Percentiles rank a stretch among this genome's conserved stretches.
Conservation (phyloP, 1,140 invertebrate species). For the Metaphire vulgaris region DNA sequence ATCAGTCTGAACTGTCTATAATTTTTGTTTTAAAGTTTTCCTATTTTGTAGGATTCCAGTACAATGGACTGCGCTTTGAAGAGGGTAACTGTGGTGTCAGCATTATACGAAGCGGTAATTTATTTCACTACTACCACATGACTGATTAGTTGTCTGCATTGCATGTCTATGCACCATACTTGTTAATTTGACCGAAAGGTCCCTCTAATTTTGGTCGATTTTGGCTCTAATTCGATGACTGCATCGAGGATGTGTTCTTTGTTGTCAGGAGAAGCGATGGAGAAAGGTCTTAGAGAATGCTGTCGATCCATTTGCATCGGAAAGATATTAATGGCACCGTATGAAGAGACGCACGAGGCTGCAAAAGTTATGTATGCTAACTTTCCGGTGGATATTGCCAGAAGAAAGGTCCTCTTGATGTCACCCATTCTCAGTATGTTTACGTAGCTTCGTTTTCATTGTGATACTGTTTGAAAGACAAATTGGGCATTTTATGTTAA, state of each 20-base stretch:
- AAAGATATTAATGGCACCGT: conserved; percentile 93
- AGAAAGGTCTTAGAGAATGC: conserved; percentile 88
- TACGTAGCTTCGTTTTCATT: too few species aligned
- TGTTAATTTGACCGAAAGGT: too few species aligned
- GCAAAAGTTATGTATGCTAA: conserved; percentile 94
- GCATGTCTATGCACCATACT: too few species aligned
- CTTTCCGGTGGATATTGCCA: conserved; percentile 88
- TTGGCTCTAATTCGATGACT: too few species aligned
- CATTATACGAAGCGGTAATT: conserved; percentile 78
- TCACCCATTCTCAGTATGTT: conserved; percentile 91
- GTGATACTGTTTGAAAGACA: too few species aligned
- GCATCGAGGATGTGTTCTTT: too few species aligned
- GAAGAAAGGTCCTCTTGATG: conserved; percentile 88
- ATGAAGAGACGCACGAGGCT: conserved; percentile 90
- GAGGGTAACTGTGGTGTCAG: conserved; percentile 97
- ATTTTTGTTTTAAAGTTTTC: too few species aligned
- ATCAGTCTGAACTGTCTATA: too few species aligned
- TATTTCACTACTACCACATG: too few species aligned
- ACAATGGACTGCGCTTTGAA: conserved; percentile 84
- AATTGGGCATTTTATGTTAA: too few species aligned
- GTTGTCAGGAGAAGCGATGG: conserved; percentile 88
- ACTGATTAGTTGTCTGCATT: too few species aligned
- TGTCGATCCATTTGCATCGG: conserved; percentile 92
- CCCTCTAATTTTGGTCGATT: too few species aligned
- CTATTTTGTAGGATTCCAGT: conserved; percentile 61